Conservation (phyloP, 1,140 invertebrate species). For the Bombus pascuorum region DNA sequence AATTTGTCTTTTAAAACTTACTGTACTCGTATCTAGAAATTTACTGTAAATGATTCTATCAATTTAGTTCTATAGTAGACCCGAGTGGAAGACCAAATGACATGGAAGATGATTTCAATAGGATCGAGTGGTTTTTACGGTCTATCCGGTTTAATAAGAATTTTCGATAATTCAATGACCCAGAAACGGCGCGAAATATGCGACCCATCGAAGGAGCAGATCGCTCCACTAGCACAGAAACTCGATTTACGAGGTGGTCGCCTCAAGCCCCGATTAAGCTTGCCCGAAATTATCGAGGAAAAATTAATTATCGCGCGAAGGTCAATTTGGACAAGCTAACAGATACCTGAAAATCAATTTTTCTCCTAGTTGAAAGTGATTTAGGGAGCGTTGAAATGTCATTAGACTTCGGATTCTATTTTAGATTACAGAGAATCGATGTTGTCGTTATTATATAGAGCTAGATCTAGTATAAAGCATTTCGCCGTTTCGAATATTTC, state of each 20-base stretch:
- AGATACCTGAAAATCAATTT: constrained; percentile 4
- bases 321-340: not conserved
- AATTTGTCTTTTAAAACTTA: not conserved
- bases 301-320: constrained; percentile 11
- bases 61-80: not conserved
- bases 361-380: not conserved
- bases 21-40: not conserved
- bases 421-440: not conserved
- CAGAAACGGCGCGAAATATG: constrained; percentile 4
- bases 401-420: not conserved
- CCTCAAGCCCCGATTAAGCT: not conserved
- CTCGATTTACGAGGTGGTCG: constrained; percentile 9
- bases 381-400: not conserved
- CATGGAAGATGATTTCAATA: not conserved
- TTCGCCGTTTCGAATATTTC: not conserved
- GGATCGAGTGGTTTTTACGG: not conserved
- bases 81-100: not conserved
- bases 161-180: constrained; percentile 19
- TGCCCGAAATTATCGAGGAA: not conserved
- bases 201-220: not conserved
- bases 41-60: not conserved
- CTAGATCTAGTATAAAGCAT: not conserved
- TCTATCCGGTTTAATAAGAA: constrained; percentile 1
- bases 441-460: no score
- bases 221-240: not conserved